Conservation (phyloP, 2,797 vertebrate species). For the Protosalanx chinensis region DNA sequence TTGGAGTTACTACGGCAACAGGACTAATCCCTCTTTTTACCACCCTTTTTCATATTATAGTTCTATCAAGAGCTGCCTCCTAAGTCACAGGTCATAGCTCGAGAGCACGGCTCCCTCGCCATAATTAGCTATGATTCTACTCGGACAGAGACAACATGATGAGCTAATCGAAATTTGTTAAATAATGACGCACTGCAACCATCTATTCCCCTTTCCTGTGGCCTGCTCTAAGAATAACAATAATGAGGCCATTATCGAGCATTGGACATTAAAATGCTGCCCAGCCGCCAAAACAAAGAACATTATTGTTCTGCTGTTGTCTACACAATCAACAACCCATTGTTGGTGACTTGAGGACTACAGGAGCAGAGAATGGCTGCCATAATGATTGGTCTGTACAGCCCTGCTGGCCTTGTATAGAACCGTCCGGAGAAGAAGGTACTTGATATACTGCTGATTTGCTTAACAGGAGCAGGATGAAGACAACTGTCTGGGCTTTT, state of each 20-base stretch:
- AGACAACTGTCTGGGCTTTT: slow-evolving; percentile 84
- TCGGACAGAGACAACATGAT: slow-evolving; percentile 91
- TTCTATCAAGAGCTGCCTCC: slow-evolving; percentile 95
- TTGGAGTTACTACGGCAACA: slow-evolving; percentile 98
- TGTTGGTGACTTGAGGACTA: slow-evolving; percentile 95
- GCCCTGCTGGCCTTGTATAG: slow-evolving; percentile 84
- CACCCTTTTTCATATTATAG: slow-evolving; percentile 91
- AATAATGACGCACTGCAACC: slow-evolving; percentile 92
- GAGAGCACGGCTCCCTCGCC: slow-evolving; percentile 78
- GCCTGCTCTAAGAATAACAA: slow-evolving; percentile 95
- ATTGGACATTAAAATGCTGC: slow-evolving; percentile 92
- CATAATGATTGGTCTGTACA: slow-evolving; percentile 94
- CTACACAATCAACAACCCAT: slow-evolving; percentile 99
- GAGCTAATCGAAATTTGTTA: slow-evolving; percentile 97
- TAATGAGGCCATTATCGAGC: slow-evolving; percentile 98
- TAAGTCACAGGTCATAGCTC: slow-evolving; percentile 88
- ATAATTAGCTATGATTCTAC: slow-evolving; percentile 96
- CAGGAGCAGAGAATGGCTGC: slow-evolving; percentile 86
- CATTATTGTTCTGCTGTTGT: slow-evolving; percentile 95
- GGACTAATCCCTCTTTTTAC: slow-evolving; percentile 93
- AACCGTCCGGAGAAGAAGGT: slow-evolving; percentile 87
- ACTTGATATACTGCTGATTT: slow-evolving; percentile 92
- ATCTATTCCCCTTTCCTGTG: slow-evolving; percentile 87
- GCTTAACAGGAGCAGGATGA: slow-evolving; percentile 84
- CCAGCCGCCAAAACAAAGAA: slow-evolving; percentile 92